Conservation (phyloP, 2,797 vertebrate genomes). For the Diplodus sargus region DNA sequence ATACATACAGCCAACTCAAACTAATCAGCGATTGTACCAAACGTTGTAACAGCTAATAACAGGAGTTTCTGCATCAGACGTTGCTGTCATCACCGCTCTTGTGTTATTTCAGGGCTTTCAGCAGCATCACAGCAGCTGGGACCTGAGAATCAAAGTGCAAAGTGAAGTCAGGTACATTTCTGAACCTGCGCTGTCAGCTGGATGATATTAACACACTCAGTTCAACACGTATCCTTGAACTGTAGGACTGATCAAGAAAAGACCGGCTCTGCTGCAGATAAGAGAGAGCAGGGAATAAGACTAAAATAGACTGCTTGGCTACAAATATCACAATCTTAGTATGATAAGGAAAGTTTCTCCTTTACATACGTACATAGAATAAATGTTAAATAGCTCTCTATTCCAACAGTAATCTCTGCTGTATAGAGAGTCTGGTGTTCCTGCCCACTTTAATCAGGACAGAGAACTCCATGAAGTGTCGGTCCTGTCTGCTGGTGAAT, state of each 20-base stretch:
- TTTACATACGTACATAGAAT: not conserved
- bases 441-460: no score
- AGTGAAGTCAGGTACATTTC: not conserved
- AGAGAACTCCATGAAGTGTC: no score
- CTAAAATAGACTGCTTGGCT: conserved; percentile 2
- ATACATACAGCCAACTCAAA: not conserved
- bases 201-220: conserved; percentile 1
- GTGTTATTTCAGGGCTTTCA: conserved; percentile 9
- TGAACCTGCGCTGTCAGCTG: conserved; percentile 17
- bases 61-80: not conserved
- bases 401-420: no score
- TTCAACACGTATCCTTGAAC: not conserved
- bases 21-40: not conserved
- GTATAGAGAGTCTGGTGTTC: no score
- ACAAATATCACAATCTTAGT: not conserved
- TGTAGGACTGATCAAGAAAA: conserved; percentile 4
- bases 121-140: conserved; percentile 14
- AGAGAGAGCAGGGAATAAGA: not conserved
- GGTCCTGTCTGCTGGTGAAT: no score
- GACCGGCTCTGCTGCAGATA: not conserved
- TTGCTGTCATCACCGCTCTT: not conserved
- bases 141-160: conserved; percentile 19
- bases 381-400: no score
- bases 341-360: not conserved
- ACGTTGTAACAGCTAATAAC: not conserved